These are phyloP conservation scores for Cottoperca gobio DNA, from an alignment of 2,797 vertebrate genomes.

Conservation along the genomic window DNA sequence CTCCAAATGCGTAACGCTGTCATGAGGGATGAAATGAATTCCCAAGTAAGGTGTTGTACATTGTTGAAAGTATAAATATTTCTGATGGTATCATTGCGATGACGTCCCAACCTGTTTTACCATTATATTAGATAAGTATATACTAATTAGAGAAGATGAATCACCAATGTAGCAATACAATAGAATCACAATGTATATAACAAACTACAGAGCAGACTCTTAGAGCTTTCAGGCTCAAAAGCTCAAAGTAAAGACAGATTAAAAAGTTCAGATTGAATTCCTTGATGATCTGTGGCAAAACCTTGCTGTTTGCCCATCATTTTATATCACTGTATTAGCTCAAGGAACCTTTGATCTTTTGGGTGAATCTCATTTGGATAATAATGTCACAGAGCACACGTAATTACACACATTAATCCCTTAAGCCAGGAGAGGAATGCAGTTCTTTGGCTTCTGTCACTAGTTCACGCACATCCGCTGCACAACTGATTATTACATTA, in stretches of 20 bases:
- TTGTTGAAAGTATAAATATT: too few relatives aligned
- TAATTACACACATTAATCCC: constrained; percentile 63
- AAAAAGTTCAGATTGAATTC: constrained; percentile 11
- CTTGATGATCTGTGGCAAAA: constrained; percentile 21
- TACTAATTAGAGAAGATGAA: too few relatives aligned
- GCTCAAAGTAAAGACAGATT: constrained; percentile 12
- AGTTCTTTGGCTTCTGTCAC: constrained; percentile 40
- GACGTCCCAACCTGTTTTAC: too few relatives aligned
- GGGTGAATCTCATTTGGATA: constrained; percentile 63
- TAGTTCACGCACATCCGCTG: constrained; percentile 41
- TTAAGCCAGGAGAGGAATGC: constrained; percentile 71
- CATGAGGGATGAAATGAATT: too few relatives aligned
- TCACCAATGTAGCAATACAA: too few relatives aligned
- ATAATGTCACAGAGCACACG: constrained; percentile 48
- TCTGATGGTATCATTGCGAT: too few relatives aligned
- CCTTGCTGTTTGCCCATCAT: constrained; percentile 42
- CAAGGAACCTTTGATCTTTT: constrained; percentile 76
- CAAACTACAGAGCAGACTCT: background rate
- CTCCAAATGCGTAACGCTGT: too few relatives aligned
- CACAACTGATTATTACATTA: constrained; percentile 11
- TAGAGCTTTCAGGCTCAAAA: constrained; percentile 1
- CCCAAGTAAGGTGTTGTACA: too few relatives aligned
- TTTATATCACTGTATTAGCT: constrained; percentile 60
- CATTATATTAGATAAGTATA: too few relatives aligned
- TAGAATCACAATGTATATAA: too few relatives aligned